Evolutionary conservation across 2,113 vertebrate genomes (phyloP).

Genomic region (Rhinopomastus cyanomelas): DNA sequence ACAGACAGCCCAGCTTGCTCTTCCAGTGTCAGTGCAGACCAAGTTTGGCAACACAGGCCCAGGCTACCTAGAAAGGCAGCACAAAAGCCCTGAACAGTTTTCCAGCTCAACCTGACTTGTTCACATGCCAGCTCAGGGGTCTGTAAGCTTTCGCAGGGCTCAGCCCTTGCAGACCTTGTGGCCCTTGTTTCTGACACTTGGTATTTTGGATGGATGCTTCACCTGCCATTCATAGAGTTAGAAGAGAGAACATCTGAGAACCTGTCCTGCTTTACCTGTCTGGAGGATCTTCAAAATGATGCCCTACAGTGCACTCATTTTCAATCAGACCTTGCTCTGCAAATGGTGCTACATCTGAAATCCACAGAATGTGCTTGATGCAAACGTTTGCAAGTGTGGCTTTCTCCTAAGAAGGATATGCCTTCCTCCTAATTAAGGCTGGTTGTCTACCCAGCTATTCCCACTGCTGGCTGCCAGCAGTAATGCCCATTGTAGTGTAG

Average conservation of each 20-base stretch:
- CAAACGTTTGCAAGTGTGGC: constrained; percentile 8
- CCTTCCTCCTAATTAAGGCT: constrained; percentile 54
- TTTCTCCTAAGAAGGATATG: constrained; percentile 53
- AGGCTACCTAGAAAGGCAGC: neutral
- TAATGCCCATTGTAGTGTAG: constrained; percentile 62
- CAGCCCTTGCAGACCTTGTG: neutral
- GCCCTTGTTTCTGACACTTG: neutral
- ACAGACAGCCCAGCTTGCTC: neutral
- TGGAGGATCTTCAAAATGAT: neutral
- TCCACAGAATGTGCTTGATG: neutral
- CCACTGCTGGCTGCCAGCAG: constrained; percentile 45
- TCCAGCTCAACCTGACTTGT: neutral
- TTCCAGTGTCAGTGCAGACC: neutral
- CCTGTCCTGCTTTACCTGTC: neutral
- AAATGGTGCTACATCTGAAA: neutral
- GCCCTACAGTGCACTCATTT: neutral
- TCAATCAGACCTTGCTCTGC: constrained; percentile 11
- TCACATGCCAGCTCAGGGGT: neutral
- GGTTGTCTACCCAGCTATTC: constrained; percentile 51
- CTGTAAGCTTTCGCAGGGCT: neutral
- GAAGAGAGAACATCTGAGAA: neutral
- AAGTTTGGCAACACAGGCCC: neutral
- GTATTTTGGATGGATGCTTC: neutral
- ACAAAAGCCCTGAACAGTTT: neutral
- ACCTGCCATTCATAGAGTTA: neutral